Evolutionary conservation across 2,888 invertebrate genomes (phyloP), one percentile per base, ranked within the genome.

Genomic region (Drosophila kuntzei): DNA sequence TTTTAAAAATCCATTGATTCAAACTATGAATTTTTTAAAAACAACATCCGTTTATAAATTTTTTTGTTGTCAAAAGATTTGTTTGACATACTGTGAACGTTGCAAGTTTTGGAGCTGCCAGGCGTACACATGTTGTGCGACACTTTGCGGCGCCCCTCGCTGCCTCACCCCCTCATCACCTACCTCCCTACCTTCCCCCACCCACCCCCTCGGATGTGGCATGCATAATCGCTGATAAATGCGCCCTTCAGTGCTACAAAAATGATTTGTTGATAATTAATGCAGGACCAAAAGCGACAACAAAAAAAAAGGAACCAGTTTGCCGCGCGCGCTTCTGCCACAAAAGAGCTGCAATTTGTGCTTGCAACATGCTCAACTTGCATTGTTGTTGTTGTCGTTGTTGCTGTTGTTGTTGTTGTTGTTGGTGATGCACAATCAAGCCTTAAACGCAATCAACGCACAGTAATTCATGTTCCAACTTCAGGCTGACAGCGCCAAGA

Each of bases 251-350:
- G 71, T 75, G 88, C 81, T 71, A 73, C 84, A 72, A 84, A 89
- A 86, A 86, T 86, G 85, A 86, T 89, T 89, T 87, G 89, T 89
- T 77, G 85, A 84, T 86, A 86, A 89, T 86, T 86, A 86, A 86
- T 89, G 81, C 85, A 59, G 41, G 41, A 59, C 20, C 59, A 39
- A 46, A 46, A 43, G 22, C 47, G 14, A 12, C 20, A 51, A 20
- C n/a, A 25, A 51, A 71, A 86, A 36, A 34, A 51, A 25, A 25
- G 9, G 57, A 87, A 85, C 84, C 64, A 63, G 89, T 85, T 84
- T 69, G 57, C 68, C 69, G 68, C 71, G 69, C 77, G 78, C 50
- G 18, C 63, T 68, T 57, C 46, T 44, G 53, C 29, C 53, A 54
- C 41, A 54, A 80, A 81, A 81, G 80, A 66, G 66, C 73, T 62